Evolutionary conservation across 2,888 invertebrate species (phyloP).

Genomic region (Biston betularia): DNA sequence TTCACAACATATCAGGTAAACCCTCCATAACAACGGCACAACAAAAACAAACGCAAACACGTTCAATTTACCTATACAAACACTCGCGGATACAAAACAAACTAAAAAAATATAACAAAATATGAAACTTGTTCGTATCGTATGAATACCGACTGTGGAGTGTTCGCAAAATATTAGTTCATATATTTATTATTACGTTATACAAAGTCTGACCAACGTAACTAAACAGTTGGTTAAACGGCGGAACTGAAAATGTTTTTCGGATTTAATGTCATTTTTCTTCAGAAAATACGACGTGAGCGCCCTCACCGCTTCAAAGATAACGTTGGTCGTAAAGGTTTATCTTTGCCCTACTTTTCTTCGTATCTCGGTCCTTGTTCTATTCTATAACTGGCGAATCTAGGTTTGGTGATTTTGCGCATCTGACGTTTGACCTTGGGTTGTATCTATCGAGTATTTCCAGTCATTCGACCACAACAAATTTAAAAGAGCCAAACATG

Average conservation of each 20-base stretch:
- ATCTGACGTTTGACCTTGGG: conserved; percentile 19
- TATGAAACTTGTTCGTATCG: conserved; percentile 30
- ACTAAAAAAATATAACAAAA: conserved; percentile 25
- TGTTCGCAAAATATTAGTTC: conserved; percentile 38
- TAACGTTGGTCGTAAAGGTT: conserved; percentile 16
- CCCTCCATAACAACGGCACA: conserved; percentile 1
- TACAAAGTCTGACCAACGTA: conserved; percentile 21
- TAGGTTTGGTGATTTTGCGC: conserved; percentile 25
- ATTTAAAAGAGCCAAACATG: no score
- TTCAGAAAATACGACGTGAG: background rate
- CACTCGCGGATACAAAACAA: conserved; percentile 27
- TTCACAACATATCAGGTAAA: conserved; percentile 4
- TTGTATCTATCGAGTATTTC: background rate
- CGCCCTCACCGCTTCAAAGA: background rate
- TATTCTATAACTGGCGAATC: conserved; percentile 19
- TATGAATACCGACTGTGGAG: conserved; percentile 26
- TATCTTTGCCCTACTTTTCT: conserved; percentile 44
- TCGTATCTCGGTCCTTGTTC: conserved; percentile 45
- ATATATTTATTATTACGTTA: conserved; percentile 18
- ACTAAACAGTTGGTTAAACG: background rate
- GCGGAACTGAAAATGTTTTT: background rate
- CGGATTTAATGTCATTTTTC: background rate
- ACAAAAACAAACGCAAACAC: conserved; percentile 24
- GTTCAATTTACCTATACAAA: conserved; percentile 25
- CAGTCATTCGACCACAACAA: no score